phyloP scores from a whole-genome alignment of 1,140 invertebrate genomes.

The Lepidurus couesii region DNA sequence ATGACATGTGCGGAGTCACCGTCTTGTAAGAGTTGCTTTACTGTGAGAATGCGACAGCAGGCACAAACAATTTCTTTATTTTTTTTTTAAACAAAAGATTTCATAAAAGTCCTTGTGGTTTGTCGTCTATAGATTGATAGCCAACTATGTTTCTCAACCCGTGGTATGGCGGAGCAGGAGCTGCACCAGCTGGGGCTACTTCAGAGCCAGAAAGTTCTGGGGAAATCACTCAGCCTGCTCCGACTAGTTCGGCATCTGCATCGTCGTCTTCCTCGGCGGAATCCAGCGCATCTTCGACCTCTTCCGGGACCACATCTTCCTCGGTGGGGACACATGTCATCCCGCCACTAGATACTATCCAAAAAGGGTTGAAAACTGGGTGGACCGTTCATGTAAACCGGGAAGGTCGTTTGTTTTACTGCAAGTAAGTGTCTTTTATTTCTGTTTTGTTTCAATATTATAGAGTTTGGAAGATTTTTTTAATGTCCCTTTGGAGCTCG shows the following conservation, averaged over 20 bases:
- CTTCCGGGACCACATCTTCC: neutral
- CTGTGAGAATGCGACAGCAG: too few species aligned
- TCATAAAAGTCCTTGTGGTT: too few species aligned
- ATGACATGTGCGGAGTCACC: too few species aligned
- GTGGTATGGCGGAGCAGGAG: conserved; percentile 30
- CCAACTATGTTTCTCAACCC: conserved; percentile 31
- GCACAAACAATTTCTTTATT: neutral
- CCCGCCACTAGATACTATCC: conserved; percentile 20
- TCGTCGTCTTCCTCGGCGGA: neutral
- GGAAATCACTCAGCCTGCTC: neutral
- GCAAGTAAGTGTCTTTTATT: conserved; percentile 34
- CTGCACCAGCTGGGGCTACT: neutral
- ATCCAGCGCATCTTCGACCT: neutral
- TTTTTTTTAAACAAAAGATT: neutral
- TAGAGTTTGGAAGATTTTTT: neutral
- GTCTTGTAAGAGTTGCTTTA: too few species aligned
- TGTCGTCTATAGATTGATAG: neutral
- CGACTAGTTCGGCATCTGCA: neutral
- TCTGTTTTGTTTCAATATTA: neutral
- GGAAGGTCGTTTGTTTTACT: conserved; percentile 34
- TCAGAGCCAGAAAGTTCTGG: neutral
- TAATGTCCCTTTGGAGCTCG: neutral
- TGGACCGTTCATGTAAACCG: conserved; percentile 35
- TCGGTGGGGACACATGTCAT: neutral
- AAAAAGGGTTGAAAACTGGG: conserved; percentile 31